phyloP scores from a whole-genome alignment of 2,797 vertebrate genomes.

The Aulostomus chinensis region DNA sequence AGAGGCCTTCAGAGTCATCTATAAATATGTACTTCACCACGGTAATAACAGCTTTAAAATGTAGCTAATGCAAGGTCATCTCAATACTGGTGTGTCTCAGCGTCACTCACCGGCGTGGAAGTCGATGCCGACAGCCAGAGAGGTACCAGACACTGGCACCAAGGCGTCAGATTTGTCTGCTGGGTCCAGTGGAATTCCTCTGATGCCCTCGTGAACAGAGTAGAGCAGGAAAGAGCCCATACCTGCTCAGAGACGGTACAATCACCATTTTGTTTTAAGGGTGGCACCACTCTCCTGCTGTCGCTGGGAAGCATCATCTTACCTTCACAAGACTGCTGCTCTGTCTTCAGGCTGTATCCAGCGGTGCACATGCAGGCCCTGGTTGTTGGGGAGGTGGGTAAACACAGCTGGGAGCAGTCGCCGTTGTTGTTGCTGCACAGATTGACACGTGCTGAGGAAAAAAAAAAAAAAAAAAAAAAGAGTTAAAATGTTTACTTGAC shows the following conservation, averaged over 20 bases:
- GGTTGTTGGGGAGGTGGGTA: conserved; percentile 88
- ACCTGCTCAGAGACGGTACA: no score
- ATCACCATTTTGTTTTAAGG: no score
- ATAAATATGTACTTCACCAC: conserved; percentile 7
- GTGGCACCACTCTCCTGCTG: no score
- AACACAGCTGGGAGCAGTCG: conserved; percentile 96
- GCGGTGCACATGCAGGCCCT: conserved; percentile 96
- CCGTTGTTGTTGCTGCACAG: conserved; percentile 93
- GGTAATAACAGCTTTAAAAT: conserved; percentile 27
- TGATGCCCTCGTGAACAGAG: conserved; percentile 95
- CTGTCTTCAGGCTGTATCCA: conserved; percentile 91
- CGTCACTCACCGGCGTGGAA: conserved; percentile 90
- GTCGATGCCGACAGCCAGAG: conserved; percentile 94
- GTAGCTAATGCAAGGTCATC: conserved; percentile 1
- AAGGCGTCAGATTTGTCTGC: conserved; percentile 94
- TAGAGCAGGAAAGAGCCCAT: conserved; percentile 96
- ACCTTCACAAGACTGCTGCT: conserved; percentile 95
- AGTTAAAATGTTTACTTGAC: no score
- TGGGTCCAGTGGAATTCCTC: conserved; percentile 94
- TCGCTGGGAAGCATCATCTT: no score
- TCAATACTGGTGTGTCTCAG: not conserved
- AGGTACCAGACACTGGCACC: conserved; percentile 93
- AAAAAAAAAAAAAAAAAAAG: conserved; percentile 49
- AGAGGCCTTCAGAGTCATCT: conserved; percentile 5
- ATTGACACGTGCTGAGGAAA: conserved; percentile 85